Conservation (phyloP, 2,888 invertebrate species). For the Lasioglossum malachurum region DNA sequence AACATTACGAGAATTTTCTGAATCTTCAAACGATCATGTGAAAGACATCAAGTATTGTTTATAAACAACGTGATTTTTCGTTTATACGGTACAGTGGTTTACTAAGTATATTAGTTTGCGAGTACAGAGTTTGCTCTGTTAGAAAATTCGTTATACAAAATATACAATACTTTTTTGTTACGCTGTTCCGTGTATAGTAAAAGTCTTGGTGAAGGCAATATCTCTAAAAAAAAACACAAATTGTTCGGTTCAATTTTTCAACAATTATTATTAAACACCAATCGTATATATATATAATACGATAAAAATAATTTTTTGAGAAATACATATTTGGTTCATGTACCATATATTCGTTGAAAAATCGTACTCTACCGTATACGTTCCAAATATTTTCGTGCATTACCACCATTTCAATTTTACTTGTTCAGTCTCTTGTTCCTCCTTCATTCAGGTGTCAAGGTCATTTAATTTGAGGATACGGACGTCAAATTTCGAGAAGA, state of each 20-base stretch:
- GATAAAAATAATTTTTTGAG: too few relatives aligned
- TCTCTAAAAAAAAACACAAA: too few relatives aligned
- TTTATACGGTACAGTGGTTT: background rate
- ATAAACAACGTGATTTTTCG: background rate
- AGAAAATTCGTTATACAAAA: background rate
- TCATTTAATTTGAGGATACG: background rate
- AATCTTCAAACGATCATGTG: background rate
- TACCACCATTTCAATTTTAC: background rate
- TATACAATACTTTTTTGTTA: too few relatives aligned
- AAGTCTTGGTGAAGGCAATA: too few relatives aligned
- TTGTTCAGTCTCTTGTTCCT: background rate
- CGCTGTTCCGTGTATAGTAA: too few relatives aligned
- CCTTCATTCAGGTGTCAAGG: background rate
- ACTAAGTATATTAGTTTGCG: background rate
- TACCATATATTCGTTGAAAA: background rate
- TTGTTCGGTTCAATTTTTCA: too few relatives aligned
- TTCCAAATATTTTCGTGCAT: background rate
- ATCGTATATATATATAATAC: too few relatives aligned
- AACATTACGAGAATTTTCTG: background rate
- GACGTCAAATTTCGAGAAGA: background rate
- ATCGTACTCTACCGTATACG: background rate
- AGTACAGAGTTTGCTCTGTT: background rate
- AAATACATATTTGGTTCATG: too few relatives aligned
- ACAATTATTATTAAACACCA: too few relatives aligned
- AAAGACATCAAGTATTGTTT: background rate